Evolutionary conservation across 1,140 invertebrate genomes (phyloP).

Genomic region (Temnothorax nylanderi): DNA sequence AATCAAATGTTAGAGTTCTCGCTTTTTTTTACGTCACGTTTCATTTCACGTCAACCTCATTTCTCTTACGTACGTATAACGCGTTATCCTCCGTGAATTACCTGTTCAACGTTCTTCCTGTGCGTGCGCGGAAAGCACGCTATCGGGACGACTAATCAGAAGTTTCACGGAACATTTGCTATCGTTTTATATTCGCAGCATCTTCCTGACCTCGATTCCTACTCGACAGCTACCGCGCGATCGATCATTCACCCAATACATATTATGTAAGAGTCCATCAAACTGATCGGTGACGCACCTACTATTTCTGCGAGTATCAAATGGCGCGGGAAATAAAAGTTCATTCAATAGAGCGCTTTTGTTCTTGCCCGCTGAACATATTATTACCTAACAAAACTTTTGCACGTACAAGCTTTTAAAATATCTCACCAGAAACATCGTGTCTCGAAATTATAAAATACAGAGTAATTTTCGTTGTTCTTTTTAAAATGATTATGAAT

Average conservation of each 20-base stretch:
- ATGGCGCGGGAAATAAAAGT: conserved; percentile 25
- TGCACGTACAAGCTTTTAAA: neutral
- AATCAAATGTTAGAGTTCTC: conserved; percentile 22
- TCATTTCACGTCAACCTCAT: conserved; percentile 11
- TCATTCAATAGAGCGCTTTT: neutral
- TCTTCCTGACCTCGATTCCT: conserved; percentile 23
- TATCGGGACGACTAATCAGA: conserved; percentile 30
- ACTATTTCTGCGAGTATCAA: conserved; percentile 49
- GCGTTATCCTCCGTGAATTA: neutral
- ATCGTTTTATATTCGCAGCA: conserved; percentile 48
- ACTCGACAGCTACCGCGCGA: conserved; percentile 18
- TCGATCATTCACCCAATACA: conserved; percentile 26
- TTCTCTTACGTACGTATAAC: neutral
- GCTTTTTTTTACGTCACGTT: neutral
- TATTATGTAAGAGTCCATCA: conserved; percentile 61
- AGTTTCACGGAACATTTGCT: conserved; percentile 54
- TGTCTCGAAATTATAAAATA: neutral
- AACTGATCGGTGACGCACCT: conserved; percentile 65
- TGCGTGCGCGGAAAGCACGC: neutral
- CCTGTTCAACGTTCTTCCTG: neutral
- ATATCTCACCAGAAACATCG: neutral
- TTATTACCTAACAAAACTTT: neutral
- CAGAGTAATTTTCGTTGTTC: neutral
- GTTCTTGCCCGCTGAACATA: neutral
- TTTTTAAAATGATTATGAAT: neutral